Evolutionary conservation across 2,888 invertebrate genomes (phyloP).

Genomic region (Hemithea aestivaria): DNA sequence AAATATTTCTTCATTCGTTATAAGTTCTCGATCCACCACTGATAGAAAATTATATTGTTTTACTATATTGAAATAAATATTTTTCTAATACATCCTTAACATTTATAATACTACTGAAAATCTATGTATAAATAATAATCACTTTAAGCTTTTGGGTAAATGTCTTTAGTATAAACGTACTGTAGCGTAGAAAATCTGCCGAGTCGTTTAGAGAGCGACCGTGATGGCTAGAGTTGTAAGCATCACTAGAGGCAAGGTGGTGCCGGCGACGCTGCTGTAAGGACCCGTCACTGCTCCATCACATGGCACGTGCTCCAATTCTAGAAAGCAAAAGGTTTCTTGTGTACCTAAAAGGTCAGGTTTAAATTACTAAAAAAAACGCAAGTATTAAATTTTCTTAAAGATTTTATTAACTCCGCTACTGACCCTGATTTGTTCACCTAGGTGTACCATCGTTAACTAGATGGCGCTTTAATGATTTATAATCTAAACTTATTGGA

Average conservation of each 20-base stretch:
- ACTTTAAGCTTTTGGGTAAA: conserved; percentile 20
- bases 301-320: conserved; percentile 69
- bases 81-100: conserved; percentile 3
- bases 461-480: no score
- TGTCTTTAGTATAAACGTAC: conserved; percentile 6
- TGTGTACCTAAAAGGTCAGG: no score
- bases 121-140: conserved; percentile 29
- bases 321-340: no score
- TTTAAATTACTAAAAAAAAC: no score
- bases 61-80: conserved; percentile 7
- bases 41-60: conserved; percentile 18
- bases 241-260: conserved; percentile 59
- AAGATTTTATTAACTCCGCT: no score
- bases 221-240: conserved; percentile 68
- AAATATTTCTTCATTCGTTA: conserved; percentile 4
- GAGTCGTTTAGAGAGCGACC: conserved; percentile 57
- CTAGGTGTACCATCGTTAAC: no score
- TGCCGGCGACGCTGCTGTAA: conserved; percentile 71
- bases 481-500: no score
- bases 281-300: conserved; percentile 74
- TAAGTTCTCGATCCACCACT: conserved; percentile 11
- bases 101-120: conserved; percentile 22
- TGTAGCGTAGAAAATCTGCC: conserved; percentile 2
- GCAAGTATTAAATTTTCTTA: no score
- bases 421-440: no score